Evolutionary conservation across 2,113 vertebrate genomes (phyloP).

Genomic region (Clupea harengus): DNA sequence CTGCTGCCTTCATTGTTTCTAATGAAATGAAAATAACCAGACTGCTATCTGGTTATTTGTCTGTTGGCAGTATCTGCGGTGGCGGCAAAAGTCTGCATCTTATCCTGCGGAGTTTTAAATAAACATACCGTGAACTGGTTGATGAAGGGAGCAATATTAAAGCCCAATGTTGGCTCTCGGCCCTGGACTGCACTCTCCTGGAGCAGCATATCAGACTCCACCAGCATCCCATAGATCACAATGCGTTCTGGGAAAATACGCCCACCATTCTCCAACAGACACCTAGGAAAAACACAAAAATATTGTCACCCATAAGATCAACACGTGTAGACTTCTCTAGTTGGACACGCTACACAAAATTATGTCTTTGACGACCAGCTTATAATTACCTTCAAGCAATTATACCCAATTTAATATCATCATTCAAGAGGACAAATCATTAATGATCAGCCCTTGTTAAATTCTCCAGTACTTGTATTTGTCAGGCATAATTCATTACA

Average conservation of each 20-base stretch:
- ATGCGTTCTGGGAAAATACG: constrained; percentile 89
- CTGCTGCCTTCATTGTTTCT: too few species aligned
- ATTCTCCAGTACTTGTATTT: too few species aligned
- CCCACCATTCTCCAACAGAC: constrained; percentile 89
- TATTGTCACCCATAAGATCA: background rate
- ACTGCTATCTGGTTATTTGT: too few species aligned
- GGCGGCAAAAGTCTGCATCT: too few species aligned
- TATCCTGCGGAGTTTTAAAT: background rate
- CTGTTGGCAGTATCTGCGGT: too few species aligned
- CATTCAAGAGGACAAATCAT: too few species aligned
- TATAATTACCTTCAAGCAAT: too few species aligned
- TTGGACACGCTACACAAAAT: background rate
- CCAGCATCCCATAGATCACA: constrained; percentile 84
- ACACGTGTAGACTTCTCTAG: background rate
- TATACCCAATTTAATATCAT: too few species aligned
- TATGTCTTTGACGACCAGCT: too few species aligned
- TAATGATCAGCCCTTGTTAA: too few species aligned
- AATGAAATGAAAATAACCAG: too few species aligned
- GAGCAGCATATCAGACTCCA: constrained; percentile 84
- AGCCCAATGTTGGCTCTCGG: constrained; percentile 85
- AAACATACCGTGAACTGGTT: constrained; percentile 90
- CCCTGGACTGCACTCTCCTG: constrained; percentile 92
- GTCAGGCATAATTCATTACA: background rate
- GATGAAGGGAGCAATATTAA: constrained; percentile 93
- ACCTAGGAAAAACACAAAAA: constrained; percentile 64